Evolutionary conservation across 2,888 invertebrate species (phyloP), one percentile per base, ranked within the genome.

Genomic region (Rhingia campestris): DNA sequence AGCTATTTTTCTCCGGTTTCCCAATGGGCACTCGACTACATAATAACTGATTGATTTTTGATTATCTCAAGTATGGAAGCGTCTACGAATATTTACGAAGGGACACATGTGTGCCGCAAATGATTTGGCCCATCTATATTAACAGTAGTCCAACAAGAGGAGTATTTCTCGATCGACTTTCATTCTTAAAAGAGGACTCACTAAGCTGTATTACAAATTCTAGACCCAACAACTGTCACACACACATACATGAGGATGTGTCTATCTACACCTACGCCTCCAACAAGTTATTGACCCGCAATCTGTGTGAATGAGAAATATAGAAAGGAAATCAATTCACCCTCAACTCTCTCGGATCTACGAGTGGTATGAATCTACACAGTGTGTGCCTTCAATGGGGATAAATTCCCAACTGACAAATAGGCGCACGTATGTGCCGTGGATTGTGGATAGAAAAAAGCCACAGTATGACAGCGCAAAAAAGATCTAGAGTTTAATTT

Each of bases 401-500:
- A 66, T 61, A 69, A 69, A 63, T 75, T 75, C 43, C 51, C 56
- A 69, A 33, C 58, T 76, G 80, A 69, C 80, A 75, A 75, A 63
- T 63, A 81, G 80, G 75, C 75, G 41, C 69, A 75, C 63, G 63
- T 58, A 58, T 75, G 63, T 22, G 2, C 1, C 22, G 2, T 2
- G 22, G 22, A 22, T 22, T 22, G 22, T 33, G 61, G 30, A 63
- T 72, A 53, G 43, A 53, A 63, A 69, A 81, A 63, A 39, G 39
- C 33, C 41, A 9, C 54, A 54, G 10, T 54, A 61, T 14, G 51
- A 73, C 33, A 41, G 43, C 30, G 22, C 37, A 66, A 80, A 69
- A 41, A 67, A 61, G 54, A 81, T 69, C 49, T 75, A 74, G 75
- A 69, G 80, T 81, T 81, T 81, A 81, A 81, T 81, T 81, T 81